Conservation (phyloP, 2,888 invertebrate genomes). For the Acanthosoma haemorrhoidale region DNA sequence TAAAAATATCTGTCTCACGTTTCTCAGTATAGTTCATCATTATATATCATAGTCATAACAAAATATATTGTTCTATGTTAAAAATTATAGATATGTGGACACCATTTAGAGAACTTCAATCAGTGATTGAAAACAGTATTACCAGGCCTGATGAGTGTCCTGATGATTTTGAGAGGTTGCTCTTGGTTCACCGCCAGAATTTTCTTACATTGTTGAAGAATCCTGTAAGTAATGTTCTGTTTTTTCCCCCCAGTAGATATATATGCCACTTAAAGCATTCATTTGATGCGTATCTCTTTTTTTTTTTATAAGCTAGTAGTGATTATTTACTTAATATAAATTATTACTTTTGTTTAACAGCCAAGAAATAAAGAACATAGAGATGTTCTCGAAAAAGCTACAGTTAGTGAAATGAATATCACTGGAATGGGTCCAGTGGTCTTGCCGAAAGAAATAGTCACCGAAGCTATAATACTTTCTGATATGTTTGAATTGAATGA, state of each 20-base stretch:
- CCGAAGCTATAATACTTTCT: constrained; percentile 88
- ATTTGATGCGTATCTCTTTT: too few relatives aligned
- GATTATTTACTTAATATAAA: background rate
- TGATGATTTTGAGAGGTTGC: constrained; percentile 65
- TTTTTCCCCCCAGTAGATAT: too few relatives aligned
- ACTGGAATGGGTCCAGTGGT: constrained; percentile 64
- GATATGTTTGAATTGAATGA: constrained; percentile 94
- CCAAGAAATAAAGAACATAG: constrained; percentile 72
- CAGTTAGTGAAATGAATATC: constrained; percentile 66
- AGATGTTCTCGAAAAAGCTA: constrained; percentile 72
- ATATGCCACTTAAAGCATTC: too few relatives aligned
- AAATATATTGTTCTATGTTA: background rate
- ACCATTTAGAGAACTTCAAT: constrained; percentile 70
- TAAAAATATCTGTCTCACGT: too few relatives aligned
- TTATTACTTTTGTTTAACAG: constrained; percentile 49
- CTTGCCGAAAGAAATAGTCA: constrained; percentile 77
- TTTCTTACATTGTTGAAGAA: constrained; percentile 79
- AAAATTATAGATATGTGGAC: constrained; percentile 74
- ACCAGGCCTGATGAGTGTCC: constrained; percentile 55
- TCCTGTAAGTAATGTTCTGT: constrained; percentile 60
- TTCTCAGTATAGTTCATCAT: too few relatives aligned
- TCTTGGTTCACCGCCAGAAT: constrained; percentile 77
- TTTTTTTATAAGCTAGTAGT: too few relatives aligned
- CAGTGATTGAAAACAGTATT: constrained; percentile 63
- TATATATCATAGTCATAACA: too few relatives aligned